These are phyloP conservation scores for Labia minor DNA, from an alignment of 2,888 invertebrate species.

Conservation along the genomic window DNA sequence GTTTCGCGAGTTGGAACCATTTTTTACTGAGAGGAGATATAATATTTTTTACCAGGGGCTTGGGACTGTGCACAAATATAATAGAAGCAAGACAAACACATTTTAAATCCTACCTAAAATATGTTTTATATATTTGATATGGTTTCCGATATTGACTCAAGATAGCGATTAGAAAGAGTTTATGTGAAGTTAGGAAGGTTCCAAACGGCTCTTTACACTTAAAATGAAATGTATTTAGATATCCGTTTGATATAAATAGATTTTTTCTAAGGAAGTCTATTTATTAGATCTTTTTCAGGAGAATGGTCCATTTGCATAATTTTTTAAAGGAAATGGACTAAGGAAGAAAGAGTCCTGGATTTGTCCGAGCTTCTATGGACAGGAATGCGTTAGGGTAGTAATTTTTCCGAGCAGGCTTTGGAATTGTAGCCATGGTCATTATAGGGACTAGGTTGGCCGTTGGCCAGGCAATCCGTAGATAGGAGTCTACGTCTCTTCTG, in stretches of 20 bases:
- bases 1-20: background rate
- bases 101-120: constrained; percentile 13
- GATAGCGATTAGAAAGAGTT: background rate
- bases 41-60: background rate
- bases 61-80: background rate
- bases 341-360: background rate
- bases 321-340: background rate
- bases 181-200: background rate
- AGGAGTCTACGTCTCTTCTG: background rate
- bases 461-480: background rate
- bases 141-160: constrained; percentile 5
- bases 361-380: background rate
- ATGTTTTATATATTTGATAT: constrained; percentile 8
- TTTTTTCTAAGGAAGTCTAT: background rate
- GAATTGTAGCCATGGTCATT: background rate
- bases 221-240: background rate
- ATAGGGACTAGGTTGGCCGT: background rate
- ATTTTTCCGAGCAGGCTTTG: background rate
- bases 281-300: background rate
- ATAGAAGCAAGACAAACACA: constrained; percentile 3
- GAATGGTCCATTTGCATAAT: background rate
- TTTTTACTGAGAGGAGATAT: background rate
- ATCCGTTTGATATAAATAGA: background rate
- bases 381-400: background rate
- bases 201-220: background rate